phyloP scores from a whole-genome alignment of 2,797 vertebrate genomes.

The Syngnathus rostellatus region DNA sequence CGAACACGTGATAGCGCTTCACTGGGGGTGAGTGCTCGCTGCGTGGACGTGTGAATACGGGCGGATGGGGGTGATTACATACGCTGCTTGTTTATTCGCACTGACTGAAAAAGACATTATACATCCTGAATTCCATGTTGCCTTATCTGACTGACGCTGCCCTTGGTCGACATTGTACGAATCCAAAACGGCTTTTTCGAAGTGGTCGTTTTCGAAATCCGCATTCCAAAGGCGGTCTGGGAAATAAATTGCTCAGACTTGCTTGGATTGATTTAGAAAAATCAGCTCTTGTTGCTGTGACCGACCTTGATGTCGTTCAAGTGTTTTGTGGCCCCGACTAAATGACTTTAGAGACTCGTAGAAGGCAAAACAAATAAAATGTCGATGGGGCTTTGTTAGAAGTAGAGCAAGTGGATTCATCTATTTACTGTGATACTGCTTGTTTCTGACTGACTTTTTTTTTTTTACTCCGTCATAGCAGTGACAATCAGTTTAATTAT shows the following conservation, averaged over 20 bases:
- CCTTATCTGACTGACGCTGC: background rate
- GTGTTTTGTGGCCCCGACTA: background rate
- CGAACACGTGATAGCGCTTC: constrained; percentile 20
- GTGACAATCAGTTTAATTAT: background rate
- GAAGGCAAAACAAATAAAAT: background rate
- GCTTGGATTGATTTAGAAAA: background rate
- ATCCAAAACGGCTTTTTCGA: background rate
- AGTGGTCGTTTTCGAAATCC: background rate
- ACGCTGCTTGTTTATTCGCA: background rate
- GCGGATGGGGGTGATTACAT: background rate
- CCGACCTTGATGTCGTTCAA: background rate
- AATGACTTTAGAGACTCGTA: background rate
- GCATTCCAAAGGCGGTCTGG: background rate
- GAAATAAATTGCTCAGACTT: background rate
- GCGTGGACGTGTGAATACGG: background rate
- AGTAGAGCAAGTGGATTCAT: background rate
- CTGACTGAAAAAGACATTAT: background rate
- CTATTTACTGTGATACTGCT: background rate
- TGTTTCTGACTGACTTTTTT: background rate
- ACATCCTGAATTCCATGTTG: background rate
- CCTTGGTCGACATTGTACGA: background rate
- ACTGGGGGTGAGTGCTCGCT: background rate
- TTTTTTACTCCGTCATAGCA: background rate
- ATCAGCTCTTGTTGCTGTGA: background rate
- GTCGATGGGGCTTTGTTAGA: background rate